Conservation (phyloP, 2,797 vertebrate genomes). For the Acridotheres tristis region DNA sequence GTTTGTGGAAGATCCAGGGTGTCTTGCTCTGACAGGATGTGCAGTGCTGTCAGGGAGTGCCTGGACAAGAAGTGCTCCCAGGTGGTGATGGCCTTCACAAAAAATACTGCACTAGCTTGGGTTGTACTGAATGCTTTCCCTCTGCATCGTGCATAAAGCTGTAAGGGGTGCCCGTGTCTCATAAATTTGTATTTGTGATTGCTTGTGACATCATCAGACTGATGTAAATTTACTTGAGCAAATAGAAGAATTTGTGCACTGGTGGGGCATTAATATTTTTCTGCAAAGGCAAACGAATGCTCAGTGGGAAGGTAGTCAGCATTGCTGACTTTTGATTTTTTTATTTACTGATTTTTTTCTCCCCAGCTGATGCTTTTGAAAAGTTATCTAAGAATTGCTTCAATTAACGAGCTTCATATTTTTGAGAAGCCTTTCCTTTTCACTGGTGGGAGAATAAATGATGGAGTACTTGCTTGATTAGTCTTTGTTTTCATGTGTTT, state of each 20-base stretch:
- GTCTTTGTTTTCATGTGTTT: neutral
- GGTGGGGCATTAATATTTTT: neutral
- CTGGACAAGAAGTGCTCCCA: neutral
- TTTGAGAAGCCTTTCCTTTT: neutral
- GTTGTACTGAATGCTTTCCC: neutral
- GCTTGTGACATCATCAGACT: neutral
- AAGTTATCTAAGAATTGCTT: neutral
- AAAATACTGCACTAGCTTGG: neutral
- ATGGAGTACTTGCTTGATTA: neutral
- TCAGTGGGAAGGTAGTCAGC: neutral
- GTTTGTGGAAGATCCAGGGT: neutral
- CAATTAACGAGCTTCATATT: neutral
- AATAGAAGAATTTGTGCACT: neutral
- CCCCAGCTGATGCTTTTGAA: neutral
- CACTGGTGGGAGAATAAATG: neutral
- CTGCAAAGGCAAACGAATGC: neutral
- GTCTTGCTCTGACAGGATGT: fast-evolving
- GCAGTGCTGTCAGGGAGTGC: neutral
- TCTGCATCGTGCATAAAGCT: neutral
- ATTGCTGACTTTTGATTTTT: neutral
- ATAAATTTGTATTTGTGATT: neutral
- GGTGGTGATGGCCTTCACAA: too few species aligned
- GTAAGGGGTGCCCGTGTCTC: neutral
- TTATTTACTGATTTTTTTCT: neutral
- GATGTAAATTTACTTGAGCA: neutral